Conservation (phyloP, 2,888 invertebrate species). For the Luperina testacea region DNA sequence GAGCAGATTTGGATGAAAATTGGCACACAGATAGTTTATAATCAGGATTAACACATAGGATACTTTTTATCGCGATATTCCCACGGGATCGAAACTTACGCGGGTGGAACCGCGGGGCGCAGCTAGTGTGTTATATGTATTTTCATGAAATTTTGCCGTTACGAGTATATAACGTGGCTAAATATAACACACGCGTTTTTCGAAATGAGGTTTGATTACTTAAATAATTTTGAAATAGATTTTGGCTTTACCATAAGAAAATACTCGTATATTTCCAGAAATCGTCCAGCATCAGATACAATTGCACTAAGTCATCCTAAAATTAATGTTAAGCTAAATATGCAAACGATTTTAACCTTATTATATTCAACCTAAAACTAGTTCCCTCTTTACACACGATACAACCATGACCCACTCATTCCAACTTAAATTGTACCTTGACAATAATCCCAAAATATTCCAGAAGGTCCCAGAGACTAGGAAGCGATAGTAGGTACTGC, state of each 20-base stretch:
- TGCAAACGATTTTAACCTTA: not conserved
- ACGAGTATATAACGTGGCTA: not conserved
- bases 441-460: slow-evolving; percentile 18
- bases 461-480: slow-evolving; percentile 22
- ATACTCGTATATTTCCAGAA: not conserved
- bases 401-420: not conserved
- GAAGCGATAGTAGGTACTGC: not conserved
- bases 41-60: too few relatives aligned
- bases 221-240: not conserved
- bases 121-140: not conserved
- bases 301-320: not conserved
- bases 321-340: not conserved
- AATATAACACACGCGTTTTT: not conserved
- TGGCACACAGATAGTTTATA: too few relatives aligned
- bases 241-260: not conserved
- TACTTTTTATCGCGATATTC: too few relatives aligned
- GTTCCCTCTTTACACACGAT: not conserved
- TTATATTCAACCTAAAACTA: not conserved
- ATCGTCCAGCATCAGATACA: not conserved
- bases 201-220: not conserved
- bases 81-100: too few relatives aligned
- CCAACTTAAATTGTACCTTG: slow-evolving; percentile 17
- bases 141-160: slow-evolving; percentile 42
- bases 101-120: too few relatives aligned
- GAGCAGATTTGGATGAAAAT: too few relatives aligned